Conservation (phyloP, 2,888 invertebrate species). For the Mayetiola destructor region DNA sequence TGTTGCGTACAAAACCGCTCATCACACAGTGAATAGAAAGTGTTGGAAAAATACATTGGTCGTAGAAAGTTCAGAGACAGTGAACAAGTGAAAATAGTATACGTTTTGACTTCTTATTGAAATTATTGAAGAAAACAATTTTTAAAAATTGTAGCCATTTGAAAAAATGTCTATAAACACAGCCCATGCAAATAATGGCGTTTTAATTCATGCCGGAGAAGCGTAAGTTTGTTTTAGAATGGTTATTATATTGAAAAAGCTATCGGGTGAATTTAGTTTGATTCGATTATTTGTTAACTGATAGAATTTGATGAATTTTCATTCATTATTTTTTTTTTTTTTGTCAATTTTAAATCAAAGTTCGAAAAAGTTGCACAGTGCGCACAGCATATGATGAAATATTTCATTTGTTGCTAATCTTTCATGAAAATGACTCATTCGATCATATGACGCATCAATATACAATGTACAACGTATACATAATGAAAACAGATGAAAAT, state of each 20-base stretch:
- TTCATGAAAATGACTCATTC: background rate
- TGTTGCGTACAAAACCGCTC: too few relatives aligned
- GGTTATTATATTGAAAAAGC: background rate
- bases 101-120: too few relatives aligned
- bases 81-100: too few relatives aligned
- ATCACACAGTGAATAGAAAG: too few relatives aligned
- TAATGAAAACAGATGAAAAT: background rate
- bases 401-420: too few relatives aligned
- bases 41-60: too few relatives aligned
- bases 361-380: too few relatives aligned
- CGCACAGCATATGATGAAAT: too few relatives aligned
- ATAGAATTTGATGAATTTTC: background rate
- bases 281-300: background rate
- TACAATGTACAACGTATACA: background rate
- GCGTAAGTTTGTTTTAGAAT: constrained; percentile 51
- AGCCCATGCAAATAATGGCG: constrained; percentile 87
- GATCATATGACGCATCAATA: background rate
- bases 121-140: too few relatives aligned
- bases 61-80: too few relatives aligned
- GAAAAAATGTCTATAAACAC: constrained; percentile 83
- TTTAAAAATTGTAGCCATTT: background rate
- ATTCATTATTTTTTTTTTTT: background rate
- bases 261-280: background rate
- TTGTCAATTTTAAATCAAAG: too few relatives aligned
- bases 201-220: constrained; percentile 90